Conservation (phyloP, 37 sponge, comb jelly and placozoan species). For the Ianthella basta region DNA sequence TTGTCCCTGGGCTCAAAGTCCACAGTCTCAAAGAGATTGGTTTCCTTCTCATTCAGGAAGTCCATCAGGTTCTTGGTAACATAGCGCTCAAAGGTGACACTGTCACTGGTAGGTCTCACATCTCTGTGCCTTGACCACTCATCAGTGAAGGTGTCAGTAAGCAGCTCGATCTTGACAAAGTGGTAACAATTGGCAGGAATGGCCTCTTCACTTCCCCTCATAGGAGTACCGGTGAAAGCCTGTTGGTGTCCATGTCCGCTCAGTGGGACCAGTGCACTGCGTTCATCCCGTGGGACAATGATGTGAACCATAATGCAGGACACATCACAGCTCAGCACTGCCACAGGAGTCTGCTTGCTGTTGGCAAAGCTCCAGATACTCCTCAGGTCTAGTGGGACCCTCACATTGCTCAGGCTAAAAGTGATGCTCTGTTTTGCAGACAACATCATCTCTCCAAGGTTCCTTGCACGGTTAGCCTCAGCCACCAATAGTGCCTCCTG, state of each 20-base stretch:
- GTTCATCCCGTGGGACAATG: no score
- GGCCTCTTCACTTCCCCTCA: no score
- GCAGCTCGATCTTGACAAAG: slow-evolving; percentile 4
- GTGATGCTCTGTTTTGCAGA: no score
- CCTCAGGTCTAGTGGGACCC: no score
- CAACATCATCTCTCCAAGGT: slow-evolving; percentile 66
- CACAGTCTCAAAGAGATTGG: not conserved
- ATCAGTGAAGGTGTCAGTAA: not conserved
- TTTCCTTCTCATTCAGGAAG: slow-evolving; percentile 7
- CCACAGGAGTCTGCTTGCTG: no score
- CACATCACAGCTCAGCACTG: no score
- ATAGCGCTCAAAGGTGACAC: slow-evolving; percentile 5
- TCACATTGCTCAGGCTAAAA: no score
- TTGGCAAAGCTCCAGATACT: no score
- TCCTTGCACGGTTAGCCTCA: slow-evolving; percentile 67
- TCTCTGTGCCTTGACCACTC: not conserved
- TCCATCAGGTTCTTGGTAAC: slow-evolving; percentile 30
- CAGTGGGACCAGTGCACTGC: no score
- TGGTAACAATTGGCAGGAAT: slow-evolving; percentile 14
- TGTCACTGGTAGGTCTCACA: not conserved
- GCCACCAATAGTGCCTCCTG: slow-evolving; percentile 50
- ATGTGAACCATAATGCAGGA: no score
- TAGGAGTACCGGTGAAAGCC: no score
- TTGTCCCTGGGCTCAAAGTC: not conserved
- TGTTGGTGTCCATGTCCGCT: no score